Evolutionary conservation across 1,140 invertebrate species (phyloP).

Genomic region (Liolophura sinensis): DNA sequence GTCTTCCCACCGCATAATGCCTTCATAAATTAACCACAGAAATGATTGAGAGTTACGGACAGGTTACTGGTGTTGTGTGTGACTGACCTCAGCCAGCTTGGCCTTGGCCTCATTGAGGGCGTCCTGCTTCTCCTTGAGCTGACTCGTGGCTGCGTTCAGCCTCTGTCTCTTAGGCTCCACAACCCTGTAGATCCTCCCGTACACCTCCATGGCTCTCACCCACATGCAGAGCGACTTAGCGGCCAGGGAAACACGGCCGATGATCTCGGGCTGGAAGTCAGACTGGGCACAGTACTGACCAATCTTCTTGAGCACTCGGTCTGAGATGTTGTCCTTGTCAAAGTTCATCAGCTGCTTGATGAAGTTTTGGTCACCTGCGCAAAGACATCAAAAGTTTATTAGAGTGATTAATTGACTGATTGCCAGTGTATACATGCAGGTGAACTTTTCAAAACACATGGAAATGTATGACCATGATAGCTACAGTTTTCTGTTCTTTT

Average conservation of each 20-base stretch:
- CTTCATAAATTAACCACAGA: too few species aligned
- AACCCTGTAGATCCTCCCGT: slow-evolving; percentile 81
- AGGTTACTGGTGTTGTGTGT: too few species aligned
- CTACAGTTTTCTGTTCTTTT: too few species aligned
- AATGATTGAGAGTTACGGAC: too few species aligned
- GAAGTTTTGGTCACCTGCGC: slow-evolving; percentile 59
- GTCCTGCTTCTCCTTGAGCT: slow-evolving; percentile 76
- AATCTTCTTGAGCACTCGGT: slow-evolving; percentile 79
- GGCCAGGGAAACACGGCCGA: slow-evolving; percentile 65
- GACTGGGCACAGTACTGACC: slow-evolving; percentile 75
- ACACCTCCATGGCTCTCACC: slow-evolving; percentile 90
- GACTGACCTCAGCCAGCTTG: slow-evolving; percentile 67
- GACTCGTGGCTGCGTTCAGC: slow-evolving; percentile 71
- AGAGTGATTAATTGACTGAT: too few species aligned
- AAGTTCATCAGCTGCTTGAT: slow-evolving; percentile 75
- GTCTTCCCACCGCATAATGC: too few species aligned
- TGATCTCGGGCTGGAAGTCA: slow-evolving; percentile 85
- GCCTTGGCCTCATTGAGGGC: slow-evolving; percentile 73
- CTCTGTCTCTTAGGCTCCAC: slow-evolving; percentile 82
- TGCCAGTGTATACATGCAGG: too few species aligned
- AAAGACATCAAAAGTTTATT: neutral
- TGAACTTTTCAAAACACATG: too few species aligned
- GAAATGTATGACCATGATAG: too few species aligned
- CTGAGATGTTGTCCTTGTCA: slow-evolving; percentile 84
- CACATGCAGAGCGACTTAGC: slow-evolving; percentile 85